Percentiles rank a stretch among this genome's conserved stretches.
Conservation (phyloP, 2,113 vertebrate species). For the Eurypyga helias region DNA sequence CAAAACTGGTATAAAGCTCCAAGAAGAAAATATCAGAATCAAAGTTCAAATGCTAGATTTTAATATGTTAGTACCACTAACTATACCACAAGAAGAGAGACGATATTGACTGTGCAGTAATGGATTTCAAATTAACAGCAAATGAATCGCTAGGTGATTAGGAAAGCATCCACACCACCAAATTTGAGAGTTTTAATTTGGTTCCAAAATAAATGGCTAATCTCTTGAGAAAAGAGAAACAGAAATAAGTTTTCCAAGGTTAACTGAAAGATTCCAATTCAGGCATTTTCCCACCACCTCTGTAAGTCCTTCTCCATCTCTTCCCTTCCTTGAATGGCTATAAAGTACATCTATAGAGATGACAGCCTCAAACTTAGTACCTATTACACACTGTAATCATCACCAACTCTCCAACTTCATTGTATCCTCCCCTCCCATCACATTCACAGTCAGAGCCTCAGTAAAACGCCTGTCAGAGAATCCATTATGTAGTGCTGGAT, state of each 20-base stretch:
- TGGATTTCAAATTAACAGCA: not conserved
- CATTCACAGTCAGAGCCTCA: not conserved
- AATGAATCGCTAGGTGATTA: slow-evolving; percentile 23
- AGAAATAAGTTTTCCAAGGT: not conserved
- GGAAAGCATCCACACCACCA: not conserved
- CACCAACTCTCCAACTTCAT: not conserved
- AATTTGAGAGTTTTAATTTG: slow-evolving; percentile 2
- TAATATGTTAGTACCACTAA: not conserved
- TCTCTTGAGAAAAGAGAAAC: not conserved
- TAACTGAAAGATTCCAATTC: not conserved
- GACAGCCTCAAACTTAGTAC: not conserved
- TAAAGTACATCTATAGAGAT: not conserved
- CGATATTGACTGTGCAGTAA: not conserved
- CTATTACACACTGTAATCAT: not conserved
- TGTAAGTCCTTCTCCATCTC: not conserved
- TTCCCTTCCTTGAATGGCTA: not conserved
- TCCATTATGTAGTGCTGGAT: not conserved
- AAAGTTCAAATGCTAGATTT: not conserved
- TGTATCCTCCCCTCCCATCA: not conserved
- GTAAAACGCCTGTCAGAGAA: not conserved
- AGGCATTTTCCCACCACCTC: not conserved
- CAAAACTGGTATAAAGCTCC: not conserved
- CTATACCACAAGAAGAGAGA: not conserved
- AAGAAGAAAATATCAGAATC: not conserved
- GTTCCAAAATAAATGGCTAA: slow-evolving; percentile 22